These are phyloP conservation scores for Cynopterus sphinx DNA, from an alignment of 2,797 vertebrate species.

Conservation along the genomic window DNA sequence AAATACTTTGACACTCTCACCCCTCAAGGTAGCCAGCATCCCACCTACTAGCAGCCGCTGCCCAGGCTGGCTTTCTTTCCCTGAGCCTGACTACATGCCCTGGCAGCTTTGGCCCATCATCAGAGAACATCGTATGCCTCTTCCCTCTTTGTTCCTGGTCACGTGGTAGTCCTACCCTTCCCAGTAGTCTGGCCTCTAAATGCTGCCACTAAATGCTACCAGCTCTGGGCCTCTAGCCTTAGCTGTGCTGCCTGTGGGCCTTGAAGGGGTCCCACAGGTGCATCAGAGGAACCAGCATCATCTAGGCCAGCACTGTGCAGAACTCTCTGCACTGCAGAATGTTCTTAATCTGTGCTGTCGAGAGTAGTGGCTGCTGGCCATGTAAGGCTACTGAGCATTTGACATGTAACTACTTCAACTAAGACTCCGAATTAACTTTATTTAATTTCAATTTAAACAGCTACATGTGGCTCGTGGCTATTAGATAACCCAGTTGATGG, in stretches of 20 bases:
- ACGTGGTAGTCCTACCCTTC: not conserved
- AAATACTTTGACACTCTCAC: not conserved
- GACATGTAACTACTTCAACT: not conserved
- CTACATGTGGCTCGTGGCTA: not conserved
- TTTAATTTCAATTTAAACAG: not conserved
- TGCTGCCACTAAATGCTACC: not conserved
- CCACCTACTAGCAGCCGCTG: not conserved
- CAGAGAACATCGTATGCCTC: not conserved
- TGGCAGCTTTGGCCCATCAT: not conserved
- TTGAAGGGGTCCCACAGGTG: not conserved
- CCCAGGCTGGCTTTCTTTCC: not conserved
- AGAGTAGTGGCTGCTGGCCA: not conserved
- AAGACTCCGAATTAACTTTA: not conserved
- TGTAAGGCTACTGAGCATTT: not conserved
- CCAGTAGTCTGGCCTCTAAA: not conserved
- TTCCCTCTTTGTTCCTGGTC: not conserved
- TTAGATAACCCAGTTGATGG: too few species aligned
- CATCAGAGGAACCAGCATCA: fast-evolving
- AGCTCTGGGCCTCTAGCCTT: not conserved
- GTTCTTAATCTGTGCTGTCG: not conserved
- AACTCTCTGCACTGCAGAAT: not conserved
- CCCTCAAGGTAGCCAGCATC: not conserved
- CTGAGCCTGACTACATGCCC: not conserved
- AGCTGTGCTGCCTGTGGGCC: not conserved
- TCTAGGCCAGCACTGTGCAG: not conserved